Evolutionary conservation across 2,888 invertebrate genomes (phyloP).

Genomic region (Polymixis flavicincta): DNA sequence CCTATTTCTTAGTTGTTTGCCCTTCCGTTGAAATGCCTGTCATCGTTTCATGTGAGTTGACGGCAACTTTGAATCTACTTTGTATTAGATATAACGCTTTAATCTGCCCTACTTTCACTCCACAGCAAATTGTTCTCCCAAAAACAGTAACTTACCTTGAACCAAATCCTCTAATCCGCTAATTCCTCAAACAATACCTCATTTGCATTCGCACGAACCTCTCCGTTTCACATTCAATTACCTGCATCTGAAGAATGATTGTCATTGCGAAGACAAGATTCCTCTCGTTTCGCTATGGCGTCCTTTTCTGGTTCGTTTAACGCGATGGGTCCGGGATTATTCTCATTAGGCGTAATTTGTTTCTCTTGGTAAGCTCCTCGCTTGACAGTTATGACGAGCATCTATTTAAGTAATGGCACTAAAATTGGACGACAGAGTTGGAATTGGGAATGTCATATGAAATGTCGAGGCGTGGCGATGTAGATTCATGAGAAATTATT

Average conservation of each 20-base stretch:
- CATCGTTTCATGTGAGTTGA: slow-evolving; percentile 43
- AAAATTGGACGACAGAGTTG: slow-evolving; percentile 43
- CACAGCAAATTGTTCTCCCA: neutral
- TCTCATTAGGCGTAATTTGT: slow-evolving; percentile 76
- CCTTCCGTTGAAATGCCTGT: slow-evolving; percentile 43
- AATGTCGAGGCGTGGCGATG: slow-evolving; percentile 14
- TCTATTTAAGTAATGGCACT: slow-evolving; percentile 59
- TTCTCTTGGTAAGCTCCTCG: slow-evolving; percentile 64
- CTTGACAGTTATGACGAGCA: slow-evolving; percentile 67
- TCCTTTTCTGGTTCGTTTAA: slow-evolving; percentile 75
- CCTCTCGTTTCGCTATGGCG: slow-evolving; percentile 64
- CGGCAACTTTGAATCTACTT: slow-evolving; percentile 16
- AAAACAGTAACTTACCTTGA: slow-evolving; percentile 34
- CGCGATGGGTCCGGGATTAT: slow-evolving; percentile 72
- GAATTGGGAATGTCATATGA: slow-evolving; percentile 33
- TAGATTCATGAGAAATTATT: slow-evolving; percentile 10
- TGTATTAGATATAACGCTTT: slow-evolving; percentile 1
- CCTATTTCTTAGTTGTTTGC: slow-evolving; percentile 36
- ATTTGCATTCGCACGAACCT: slow-evolving; percentile 43
- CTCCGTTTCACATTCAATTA: slow-evolving; percentile 65
- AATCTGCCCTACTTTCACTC: neutral
- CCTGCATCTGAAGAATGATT: slow-evolving; percentile 68
- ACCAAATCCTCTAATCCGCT: slow-evolving; percentile 32
- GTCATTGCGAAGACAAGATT: slow-evolving; percentile 71
- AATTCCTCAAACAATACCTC: slow-evolving; percentile 47